Base-by-base conservation (phyloP, 2,797 vertebrate species). In the Xenopus petersii region DNA sequence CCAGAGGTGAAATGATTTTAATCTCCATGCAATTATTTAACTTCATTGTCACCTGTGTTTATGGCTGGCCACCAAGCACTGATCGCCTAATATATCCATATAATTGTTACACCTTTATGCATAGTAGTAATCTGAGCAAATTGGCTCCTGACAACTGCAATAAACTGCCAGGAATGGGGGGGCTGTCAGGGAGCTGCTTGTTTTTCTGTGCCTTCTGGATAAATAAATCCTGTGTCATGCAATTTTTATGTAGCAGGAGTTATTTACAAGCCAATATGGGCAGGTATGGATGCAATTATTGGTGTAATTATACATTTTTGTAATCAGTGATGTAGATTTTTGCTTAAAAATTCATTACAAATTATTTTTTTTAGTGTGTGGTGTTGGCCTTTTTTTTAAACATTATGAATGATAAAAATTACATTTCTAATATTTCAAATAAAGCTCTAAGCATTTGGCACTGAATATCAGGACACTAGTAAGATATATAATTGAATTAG, bases 81-180 rank as follows among this genome's bases (percentile, higher is more conserved):
- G 87, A 88, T 89, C 86, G 84, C 80, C 82, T 85, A 86, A 90
- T 91, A 92, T 89, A 91, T 90, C 84, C 80, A 84, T 78, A 65
- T 85, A 83, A 87, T 88, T 85, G 82, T 86, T 89, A 84, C 81
- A 87, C 83, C 84, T 90, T 89, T 87, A 89, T 86, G 85, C 81
- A 83, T 81, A 88, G 83, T 83, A 84, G 73, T 89, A 88, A 91
- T 90, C 81, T 86, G 83, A 86, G 83, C 87, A 89, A 92, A 90
- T 88, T 89, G 87, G 82, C 82, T 86, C 81, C 86, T 90, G 91
- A 90, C 87, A 91, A 85, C 83, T 86, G 84, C 69, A 75, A 84
- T 91, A 91, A 89, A 89, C 90, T 88, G 81, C 82, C 82, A 83
- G 85, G 89, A 89, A 87, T 86, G 87, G 87, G 26, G 26, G 83